Evolutionary conservation across 2,797 vertebrate genomes (phyloP), one percentile per base, ranked within the genome.

Genomic region (Mus spretus): DNA sequence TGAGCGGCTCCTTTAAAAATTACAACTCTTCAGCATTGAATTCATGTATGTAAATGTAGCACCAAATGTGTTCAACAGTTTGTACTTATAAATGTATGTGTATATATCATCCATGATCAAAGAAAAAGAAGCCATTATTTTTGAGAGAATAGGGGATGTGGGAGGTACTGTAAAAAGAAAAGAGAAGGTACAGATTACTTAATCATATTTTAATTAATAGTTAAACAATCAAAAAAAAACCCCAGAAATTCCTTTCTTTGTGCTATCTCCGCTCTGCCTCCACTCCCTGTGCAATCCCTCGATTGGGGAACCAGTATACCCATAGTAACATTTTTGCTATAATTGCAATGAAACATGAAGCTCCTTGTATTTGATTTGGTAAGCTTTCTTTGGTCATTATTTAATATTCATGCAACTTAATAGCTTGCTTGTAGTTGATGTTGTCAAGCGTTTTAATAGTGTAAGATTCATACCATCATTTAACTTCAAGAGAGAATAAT

Each of bases 1-100:
- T 44, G 44, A 44, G 44, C 44, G 44, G 44, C 83, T 81, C 40
- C 90, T 93, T 40, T 83, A 80, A 79, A 53, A 96, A 93, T 92
- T 11, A 19, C 61, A 50, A 14, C 11, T 34, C 31, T 1, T 50
- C 82, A 50, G 28, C 12, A 85, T 11, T 67, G 28, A n/a, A 50
- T 85, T 47, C 17, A 65, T 84, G 31, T 31, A 84, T 44, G 20
- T 6, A 37, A 9, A 83, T 19, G 26, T 5, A 61, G 1, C 15
- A 31, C 37, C 15, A 47, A 31, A 31, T 47, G 28, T 84, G 7
- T 12, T 65, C 1, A 50, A 31, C 40, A 34, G 28, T 19, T 47
- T 65, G 40, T 65, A 65, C 28, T 11, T 47, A 28, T 28, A 83
- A 17, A 44, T 34, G 17, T 65, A 84, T 34, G 15, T 50, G 14